Base-by-base conservation (phyloP, 1,140 invertebrate species). In the Nephotettix cincticeps region DNA sequence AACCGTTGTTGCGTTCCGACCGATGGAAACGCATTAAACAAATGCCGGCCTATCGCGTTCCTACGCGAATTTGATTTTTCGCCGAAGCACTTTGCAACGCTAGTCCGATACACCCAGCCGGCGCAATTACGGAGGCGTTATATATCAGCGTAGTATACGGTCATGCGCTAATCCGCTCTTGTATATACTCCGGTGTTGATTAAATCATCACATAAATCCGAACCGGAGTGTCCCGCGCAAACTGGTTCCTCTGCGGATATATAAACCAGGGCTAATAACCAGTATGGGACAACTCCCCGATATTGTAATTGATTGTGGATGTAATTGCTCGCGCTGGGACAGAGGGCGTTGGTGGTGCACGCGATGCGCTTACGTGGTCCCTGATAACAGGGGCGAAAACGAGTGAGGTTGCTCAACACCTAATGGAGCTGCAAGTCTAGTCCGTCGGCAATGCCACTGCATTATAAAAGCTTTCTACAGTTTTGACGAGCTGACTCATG, bases 51-150 rank as follows among this genome's bases (percentile, higher is more conserved):
- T 21, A 21, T 21, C 21, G 47, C 47, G 21, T 51, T 51, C 36
- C 36, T 40, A 40, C 47, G 21, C 47, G 21, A 51, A 51, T 51
- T 51, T 51, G 47, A 51, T 51, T 51, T 51, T 51, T 51, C 47
- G 19, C 4, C 47, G 36, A 51, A 17, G 14, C 14, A 4, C 47
- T 6, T 9, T 17, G 36, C 36, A 17, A 40, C 36, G 6, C 36
- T n/a, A n/a, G n/a, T n/a, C n/a, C n/a, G n/a, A n/a, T n/a, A n/a
- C 32, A 14, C 32, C 4, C 32, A 36, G 32, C 32, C 14, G 4
- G 32, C 32, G 32, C 14, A 36, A 36, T 36, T 36, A 36, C 14
- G 32, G 4, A 6, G 4, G 14, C 47, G 47, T 51, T 51, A n/a
- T 51, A 51, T 51, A 51, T 51, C 14, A 21, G 47, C 21, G 47